Evolutionary conservation across 1,140 invertebrate species (phyloP).

Genomic region (Neomicropteryx cornuta): DNA sequence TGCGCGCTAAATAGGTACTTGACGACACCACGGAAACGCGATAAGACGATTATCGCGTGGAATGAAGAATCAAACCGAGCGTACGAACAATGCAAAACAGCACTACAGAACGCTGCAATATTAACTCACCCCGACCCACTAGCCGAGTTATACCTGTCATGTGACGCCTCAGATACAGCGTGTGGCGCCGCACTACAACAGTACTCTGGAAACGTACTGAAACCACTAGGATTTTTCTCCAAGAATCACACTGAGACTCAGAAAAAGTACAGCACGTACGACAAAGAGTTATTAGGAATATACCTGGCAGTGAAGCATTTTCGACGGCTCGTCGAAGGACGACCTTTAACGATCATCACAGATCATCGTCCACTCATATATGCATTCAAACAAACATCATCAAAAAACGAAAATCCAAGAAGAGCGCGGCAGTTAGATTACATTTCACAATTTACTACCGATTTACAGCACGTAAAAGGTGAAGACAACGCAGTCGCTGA

Average conservation of each 20-base stretch:
- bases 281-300: slow-evolving; percentile 32
- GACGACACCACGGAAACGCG: background rate
- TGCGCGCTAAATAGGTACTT: slow-evolving; percentile 2
- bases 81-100: slow-evolving; percentile 27
- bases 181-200: slow-evolving; percentile 29
- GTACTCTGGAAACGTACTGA: slow-evolving; percentile 6
- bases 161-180: slow-evolving; percentile 24
- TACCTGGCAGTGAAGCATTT: slow-evolving; percentile 32
- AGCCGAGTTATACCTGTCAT: slow-evolving; percentile 12
- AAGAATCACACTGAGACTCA: slow-evolving; percentile 20
- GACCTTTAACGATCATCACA: slow-evolving; percentile 23
- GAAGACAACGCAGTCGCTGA: slow-evolving; percentile 15
- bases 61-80: slow-evolving; percentile 15
- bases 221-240: slow-evolving; percentile 28
- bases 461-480: slow-evolving; percentile 9
- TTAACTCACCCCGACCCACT: slow-evolving; percentile 16
- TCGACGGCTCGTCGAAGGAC: slow-evolving; percentile 23
- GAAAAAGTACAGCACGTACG: slow-evolving; percentile 18
- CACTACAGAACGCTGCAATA: slow-evolving; percentile 17
- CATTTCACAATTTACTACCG: slow-evolving; percentile 12
- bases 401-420: no score
- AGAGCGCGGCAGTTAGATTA: slow-evolving; percentile 12
- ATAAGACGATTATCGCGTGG: slow-evolving; percentile 18
- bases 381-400: slow-evolving; percentile 21
- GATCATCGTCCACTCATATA: slow-evolving; percentile 32